Evolutionary conservation across 2,113 vertebrate genomes (phyloP).

Genomic region (Hyperopisus bebe): DNA sequence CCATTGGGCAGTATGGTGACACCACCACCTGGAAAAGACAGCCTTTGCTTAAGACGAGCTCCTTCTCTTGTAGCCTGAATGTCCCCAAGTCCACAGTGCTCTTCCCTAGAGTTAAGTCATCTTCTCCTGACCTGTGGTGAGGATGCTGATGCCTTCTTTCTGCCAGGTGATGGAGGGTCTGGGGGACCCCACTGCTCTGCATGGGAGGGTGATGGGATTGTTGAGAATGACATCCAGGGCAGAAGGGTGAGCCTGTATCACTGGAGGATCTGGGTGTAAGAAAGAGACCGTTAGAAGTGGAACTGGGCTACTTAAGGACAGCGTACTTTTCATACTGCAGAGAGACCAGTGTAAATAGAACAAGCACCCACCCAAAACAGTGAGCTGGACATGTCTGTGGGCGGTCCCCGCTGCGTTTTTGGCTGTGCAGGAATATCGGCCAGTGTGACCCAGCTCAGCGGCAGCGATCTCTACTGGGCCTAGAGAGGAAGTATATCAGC

Average conservation of each 20-base stretch:
- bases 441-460: slow-evolving; percentile 71
- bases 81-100: background rate
- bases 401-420: slow-evolving; percentile 79
- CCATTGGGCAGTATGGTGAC: slow-evolving; percentile 74
- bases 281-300: background rate
- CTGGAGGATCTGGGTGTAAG: slow-evolving; percentile 67
- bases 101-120: background rate
- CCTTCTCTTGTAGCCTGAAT: background rate
- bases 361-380: slow-evolving; percentile 71
- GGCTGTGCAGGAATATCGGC: slow-evolving; percentile 76
- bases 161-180: slow-evolving; percentile 84
- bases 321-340: background rate
- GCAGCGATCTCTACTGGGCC: slow-evolving; percentile 78
- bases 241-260: slow-evolving; percentile 72
- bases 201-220: slow-evolving; percentile 76
- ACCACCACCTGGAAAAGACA: slow-evolving; percentile 57
- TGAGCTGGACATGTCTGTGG: slow-evolving; percentile 71
- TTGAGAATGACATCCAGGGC: slow-evolving; percentile 77
- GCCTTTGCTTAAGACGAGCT: background rate
- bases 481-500: slow-evolving; percentile 36
- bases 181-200: slow-evolving; percentile 76
- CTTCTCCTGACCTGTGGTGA: slow-evolving; percentile 65
- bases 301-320: background rate
- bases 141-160: slow-evolving; percentile 85
- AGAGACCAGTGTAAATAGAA: background rate